Base-by-base conservation (phyloP, 37 sponge, comb jelly and placozoan genomes). In the Aplysina aerophoba region DNA sequence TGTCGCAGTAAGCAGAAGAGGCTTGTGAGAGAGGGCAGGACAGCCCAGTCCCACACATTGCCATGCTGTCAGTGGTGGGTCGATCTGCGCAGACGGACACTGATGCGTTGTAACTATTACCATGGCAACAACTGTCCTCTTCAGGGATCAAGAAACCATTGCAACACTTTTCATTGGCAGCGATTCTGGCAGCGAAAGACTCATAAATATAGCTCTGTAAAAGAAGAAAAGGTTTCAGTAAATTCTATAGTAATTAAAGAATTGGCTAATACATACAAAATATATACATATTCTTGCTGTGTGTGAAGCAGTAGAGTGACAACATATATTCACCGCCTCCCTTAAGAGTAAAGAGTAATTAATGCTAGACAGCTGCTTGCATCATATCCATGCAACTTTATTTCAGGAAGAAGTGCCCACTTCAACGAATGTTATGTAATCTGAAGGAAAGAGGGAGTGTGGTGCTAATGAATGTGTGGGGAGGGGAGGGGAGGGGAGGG, bases 71-170 rank as follows among this genome's bases (percentile, higher is more conserved):
- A 15, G 66, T 50, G 39, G 89, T 88, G 4, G 89, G 41, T 19
- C 79, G 73, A 53, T 88, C 89, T 5, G 89, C 84, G 71, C 89
- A 88, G 21, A 84, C 59, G 25, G 79, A 39, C 20, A 37, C 44
- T 39, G 55, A 30, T 25, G 35, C 34, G 44, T 88, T 71, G 30
- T 85, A 88, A 21, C 84, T 85, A 6, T 34, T 55, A 21, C 75
- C 84, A 84, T 88, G 87, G 75, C 89, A 88, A 73, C 89, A 88
- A 25, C 62, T 59, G 27, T 35, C 21, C 24, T 35, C 30, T 2
- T 28, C 61, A 41, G 27, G 57, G n/a, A 88, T 88, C 8, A 50
- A 21, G 17, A 27, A 30, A 34, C 24, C 56, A 28, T 83, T 79
- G 75, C 84, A 82, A 37, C 89, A 88, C 39, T 77, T 36, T 37